Percentiles rank a stretch among this genome's conserved stretches.
Evolutionary conservation across 1,140 invertebrate genomes (phyloP).

Genomic region (Brachionus rotundiformis): DNA sequence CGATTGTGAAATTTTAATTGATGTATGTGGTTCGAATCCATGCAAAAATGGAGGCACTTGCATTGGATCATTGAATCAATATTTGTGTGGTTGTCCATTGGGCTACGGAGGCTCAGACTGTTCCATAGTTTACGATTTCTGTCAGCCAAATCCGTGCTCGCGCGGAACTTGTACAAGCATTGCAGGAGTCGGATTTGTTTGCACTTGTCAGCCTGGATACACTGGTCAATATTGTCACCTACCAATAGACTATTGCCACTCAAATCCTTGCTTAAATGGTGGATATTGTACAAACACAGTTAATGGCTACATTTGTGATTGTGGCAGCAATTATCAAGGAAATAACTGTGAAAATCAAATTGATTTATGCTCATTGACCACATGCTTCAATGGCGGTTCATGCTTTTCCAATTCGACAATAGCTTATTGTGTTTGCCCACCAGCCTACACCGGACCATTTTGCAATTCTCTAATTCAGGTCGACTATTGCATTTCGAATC

Average conservation of each 20-base stretch:
- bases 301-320: conserved; percentile 54
- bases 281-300: conserved; percentile 54
- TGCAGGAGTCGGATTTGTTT: conserved; percentile 59
- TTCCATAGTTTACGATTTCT: conserved; percentile 47
- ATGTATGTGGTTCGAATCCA: conserved; percentile 52
- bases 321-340: conserved; percentile 54
- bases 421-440: conserved; percentile 24
- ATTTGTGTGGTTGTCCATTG: conserved; percentile 1
- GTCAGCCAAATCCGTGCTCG: conserved; percentile 19
- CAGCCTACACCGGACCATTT: neutral
- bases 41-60: conserved; percentile 54
- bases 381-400: conserved; percentile 51
- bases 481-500: neutral
- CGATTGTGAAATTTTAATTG: conserved; percentile 53
- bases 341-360: conserved; percentile 49
- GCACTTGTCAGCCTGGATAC: conserved; percentile 70
- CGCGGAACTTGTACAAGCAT: conserved; percentile 31
- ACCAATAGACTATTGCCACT: conserved; percentile 56
- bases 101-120: conserved; percentile 53
- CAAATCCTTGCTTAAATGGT: conserved; percentile 56
- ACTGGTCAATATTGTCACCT: conserved; percentile 54
- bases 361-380: conserved; percentile 51
- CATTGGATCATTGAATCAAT: conserved; percentile 13
- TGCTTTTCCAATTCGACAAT: conserved; percentile 19
- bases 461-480: conserved; percentile 17